Conservation (phyloP, 2,888 invertebrate genomes). For the Schrankia costaestrigalis region DNA sequence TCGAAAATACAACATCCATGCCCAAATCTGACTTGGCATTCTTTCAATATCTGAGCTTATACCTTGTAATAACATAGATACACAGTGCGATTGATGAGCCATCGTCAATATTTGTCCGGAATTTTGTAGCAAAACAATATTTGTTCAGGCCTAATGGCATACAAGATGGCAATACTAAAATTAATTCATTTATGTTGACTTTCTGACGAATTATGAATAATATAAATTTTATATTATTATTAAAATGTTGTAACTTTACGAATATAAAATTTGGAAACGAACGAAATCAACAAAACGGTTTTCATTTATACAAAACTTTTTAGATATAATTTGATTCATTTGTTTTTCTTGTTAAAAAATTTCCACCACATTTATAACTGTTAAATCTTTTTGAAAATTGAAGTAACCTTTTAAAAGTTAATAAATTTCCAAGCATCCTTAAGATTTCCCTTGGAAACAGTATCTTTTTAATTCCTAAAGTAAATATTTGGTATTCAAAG, state of each 20-base stretch:
- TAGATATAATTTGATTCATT: slow-evolving; percentile 17
- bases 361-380: slow-evolving; percentile 17
- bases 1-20: too few relatives aligned
- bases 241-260: slow-evolving; percentile 13
- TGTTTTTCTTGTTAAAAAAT: slow-evolving; percentile 15
- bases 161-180: slow-evolving; percentile 8
- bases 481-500: slow-evolving; percentile 10
- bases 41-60: too few relatives aligned
- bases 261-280: slow-evolving; percentile 15
- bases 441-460: slow-evolving; percentile 10
- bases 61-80: too few relatives aligned
- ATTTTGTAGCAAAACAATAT: slow-evolving; percentile 12
- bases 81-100: slow-evolving; percentile 21
- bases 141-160: slow-evolving; percentile 14
- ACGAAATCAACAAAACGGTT: slow-evolving; percentile 21
- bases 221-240: slow-evolving; percentile 13
- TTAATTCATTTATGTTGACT: slow-evolving; percentile 20
- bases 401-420: slow-evolving; percentile 16
- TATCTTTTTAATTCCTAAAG: slow-evolving; percentile 10
- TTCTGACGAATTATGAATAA: slow-evolving; percentile 14
- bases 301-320: slow-evolving; percentile 21
- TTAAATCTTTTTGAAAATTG: slow-evolving; percentile 19
- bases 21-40: too few relatives aligned
- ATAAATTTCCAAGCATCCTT: slow-evolving; percentile 16
- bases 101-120: slow-evolving; percentile 9